Percentiles rank a stretch among this genome's conserved stretches.
These are phyloP conservation scores for Cyaniris semiargus DNA, from an alignment of 2,888 invertebrate genomes.

Conservation along the genomic window DNA sequence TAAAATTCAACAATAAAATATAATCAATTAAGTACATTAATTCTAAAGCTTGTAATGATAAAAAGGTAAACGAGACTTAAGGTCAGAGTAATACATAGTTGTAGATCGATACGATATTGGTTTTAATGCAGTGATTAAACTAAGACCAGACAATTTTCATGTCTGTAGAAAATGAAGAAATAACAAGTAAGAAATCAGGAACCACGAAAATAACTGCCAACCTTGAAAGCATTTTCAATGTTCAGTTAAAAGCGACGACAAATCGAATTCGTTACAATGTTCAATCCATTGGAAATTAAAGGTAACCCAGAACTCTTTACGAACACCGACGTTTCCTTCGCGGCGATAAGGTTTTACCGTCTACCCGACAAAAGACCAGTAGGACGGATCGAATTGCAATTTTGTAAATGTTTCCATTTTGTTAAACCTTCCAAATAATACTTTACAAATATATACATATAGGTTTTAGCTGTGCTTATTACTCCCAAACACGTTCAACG, in stretches of 20 bases:
- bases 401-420: slow-evolving; percentile 15
- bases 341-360: slow-evolving; percentile 18
- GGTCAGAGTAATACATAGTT: neutral
- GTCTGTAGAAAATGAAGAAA: neutral
- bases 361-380: neutral
- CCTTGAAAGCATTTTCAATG: slow-evolving; percentile 19
- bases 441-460: neutral
- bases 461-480: neutral
- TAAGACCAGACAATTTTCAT: neutral
- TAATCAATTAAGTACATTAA: slow-evolving; percentile 29
- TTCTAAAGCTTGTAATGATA: slow-evolving; percentile 23
- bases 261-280: slow-evolving; percentile 27
- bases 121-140: neutral
- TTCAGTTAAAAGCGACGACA: slow-evolving; percentile 18
- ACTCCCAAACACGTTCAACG: neutral
- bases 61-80: neutral
- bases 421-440: slow-evolving; percentile 1
- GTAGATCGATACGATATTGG: neutral
- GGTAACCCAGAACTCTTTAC: slow-evolving; percentile 26
- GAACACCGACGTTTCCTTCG: slow-evolving; percentile 23
- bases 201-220: slow-evolving; percentile 11
- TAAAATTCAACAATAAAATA: slow-evolving; percentile 28
- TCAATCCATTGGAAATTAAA: slow-evolving; percentile 17
- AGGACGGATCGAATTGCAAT: slow-evolving; percentile 1
- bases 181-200: neutral